A percentile compares a stretch with the other conserved stretches of the same genome.
Evolutionary conservation across 2,113 vertebrate genomes (phyloP).

Genomic region (Amphilophus citrinellus): DNA sequence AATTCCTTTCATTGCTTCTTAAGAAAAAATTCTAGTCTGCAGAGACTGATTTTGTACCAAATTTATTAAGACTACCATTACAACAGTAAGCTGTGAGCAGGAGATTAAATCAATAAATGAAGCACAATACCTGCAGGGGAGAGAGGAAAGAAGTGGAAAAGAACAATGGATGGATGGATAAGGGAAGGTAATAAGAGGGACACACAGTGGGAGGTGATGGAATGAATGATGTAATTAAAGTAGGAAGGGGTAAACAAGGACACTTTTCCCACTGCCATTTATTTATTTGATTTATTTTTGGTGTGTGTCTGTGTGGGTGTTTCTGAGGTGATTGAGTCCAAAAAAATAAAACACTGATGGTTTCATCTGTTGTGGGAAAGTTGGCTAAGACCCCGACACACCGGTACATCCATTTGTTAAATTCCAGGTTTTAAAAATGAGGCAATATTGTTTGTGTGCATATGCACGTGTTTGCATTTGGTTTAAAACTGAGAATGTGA

Average conservation of each 20-base stretch:
- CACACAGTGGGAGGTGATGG: neutral
- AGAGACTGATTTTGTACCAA: slow-evolving; percentile 15
- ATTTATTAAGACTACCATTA: slow-evolving; percentile 47
- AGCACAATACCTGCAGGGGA: neutral
- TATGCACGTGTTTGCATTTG: neutral
- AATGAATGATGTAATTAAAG: neutral
- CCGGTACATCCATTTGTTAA: neutral
- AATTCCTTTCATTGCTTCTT: slow-evolving; percentile 9
- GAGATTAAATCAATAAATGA: slow-evolving; percentile 32
- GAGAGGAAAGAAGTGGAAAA: neutral
- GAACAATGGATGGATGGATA: neutral
- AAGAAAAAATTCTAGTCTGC: slow-evolving; percentile 2
- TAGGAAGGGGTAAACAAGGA: neutral
- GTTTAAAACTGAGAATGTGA: neutral
- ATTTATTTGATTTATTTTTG: neutral
- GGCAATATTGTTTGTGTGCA: neutral
- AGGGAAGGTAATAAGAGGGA: neutral
- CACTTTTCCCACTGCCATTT: neutral
- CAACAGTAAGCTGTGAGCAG: slow-evolving; percentile 31
- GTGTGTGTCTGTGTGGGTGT: neutral
- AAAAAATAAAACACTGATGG: neutral
- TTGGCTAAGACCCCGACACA: neutral
- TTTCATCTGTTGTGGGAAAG: neutral
- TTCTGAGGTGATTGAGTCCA: neutral
- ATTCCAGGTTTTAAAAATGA: neutral